Conservation (phyloP, 37 sponge, comb jelly and placozoan genomes). For the Spongia lamella region DNA sequence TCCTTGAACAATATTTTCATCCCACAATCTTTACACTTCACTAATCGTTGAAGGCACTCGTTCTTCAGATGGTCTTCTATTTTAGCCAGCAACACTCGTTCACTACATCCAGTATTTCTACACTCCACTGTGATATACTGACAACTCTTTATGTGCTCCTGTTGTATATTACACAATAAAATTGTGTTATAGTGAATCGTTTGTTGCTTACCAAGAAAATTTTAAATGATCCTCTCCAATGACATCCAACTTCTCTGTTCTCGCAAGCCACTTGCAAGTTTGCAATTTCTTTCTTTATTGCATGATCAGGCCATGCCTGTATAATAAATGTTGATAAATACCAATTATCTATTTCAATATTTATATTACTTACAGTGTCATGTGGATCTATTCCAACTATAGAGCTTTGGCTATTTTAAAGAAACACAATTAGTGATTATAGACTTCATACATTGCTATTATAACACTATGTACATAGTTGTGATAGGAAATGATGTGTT, state of each 20-base stretch:
- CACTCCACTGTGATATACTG: constrained; percentile 46
- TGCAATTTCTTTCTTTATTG: constrained; percentile 58
- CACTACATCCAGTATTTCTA: constrained; percentile 36
- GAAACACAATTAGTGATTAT: too few relatives aligned
- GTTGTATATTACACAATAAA: too few relatives aligned
- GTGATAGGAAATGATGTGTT: too few relatives aligned
- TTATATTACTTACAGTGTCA: too few relatives aligned
- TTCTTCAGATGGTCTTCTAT: constrained; percentile 29
- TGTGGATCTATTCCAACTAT: too few relatives aligned
- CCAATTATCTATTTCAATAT: too few relatives aligned
- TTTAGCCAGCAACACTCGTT: neutral
- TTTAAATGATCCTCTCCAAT: constrained; percentile 53
- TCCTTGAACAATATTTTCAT: neutral
- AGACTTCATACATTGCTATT: too few relatives aligned
- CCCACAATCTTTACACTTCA: constrained; percentile 51
- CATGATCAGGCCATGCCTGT: constrained; percentile 68
- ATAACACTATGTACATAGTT: too few relatives aligned
- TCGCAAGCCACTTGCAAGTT: constrained; percentile 43
- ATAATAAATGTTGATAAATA: too few relatives aligned
- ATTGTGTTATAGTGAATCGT: too few relatives aligned
- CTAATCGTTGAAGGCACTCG: constrained; percentile 32
- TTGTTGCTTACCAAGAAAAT: neutral
- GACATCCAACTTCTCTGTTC: constrained; percentile 46
- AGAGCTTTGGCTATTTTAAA: too few relatives aligned
- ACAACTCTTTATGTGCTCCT: constrained; percentile 6